These are phyloP conservation scores for Eledona agricola DNA, from an alignment of 2,888 invertebrate species.

Conservation along the genomic window DNA sequence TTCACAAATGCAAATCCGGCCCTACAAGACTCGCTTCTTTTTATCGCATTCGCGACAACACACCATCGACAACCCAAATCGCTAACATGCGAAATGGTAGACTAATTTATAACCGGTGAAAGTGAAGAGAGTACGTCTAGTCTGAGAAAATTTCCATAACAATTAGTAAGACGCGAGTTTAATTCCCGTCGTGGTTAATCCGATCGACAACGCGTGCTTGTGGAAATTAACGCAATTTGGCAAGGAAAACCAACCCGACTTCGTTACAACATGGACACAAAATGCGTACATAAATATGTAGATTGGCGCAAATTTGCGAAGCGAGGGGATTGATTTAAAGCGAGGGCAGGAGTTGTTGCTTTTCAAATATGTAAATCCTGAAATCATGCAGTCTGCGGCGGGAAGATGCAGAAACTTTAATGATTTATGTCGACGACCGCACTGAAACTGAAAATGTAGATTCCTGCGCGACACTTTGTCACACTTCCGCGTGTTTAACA, in stretches of 20 bases:
- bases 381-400: slow-evolving; percentile 31
- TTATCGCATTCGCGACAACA: neutral
- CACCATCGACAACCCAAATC: neutral
- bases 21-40: slow-evolving; percentile 39
- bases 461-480: no score
- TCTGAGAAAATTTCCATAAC: slow-evolving; percentile 45
- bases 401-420: slow-evolving; percentile 22
- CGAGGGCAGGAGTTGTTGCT: slow-evolving; percentile 44
- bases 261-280: slow-evolving; percentile 42
- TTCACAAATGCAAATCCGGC: slow-evolving; percentile 48
- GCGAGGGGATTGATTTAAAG: slow-evolving; percentile 50
- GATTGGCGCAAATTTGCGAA: slow-evolving; percentile 52
- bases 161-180: slow-evolving; percentile 48
- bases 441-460: no score
- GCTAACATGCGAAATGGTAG: neutral
- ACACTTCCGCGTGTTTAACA: no score
- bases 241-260: slow-evolving; percentile 33
- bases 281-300: slow-evolving; percentile 49
- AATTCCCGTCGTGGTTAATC: slow-evolving; percentile 49
- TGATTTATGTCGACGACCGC: slow-evolving; percentile 29
- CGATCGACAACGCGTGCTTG: slow-evolving; percentile 50
- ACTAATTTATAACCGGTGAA: slow-evolving; percentile 11
- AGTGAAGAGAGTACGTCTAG: slow-evolving; percentile 14
- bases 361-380: slow-evolving; percentile 41
- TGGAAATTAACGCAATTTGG: slow-evolving; percentile 49